Conservation (phyloP, 2,113 vertebrate species). For the Globicephala melas region DNA sequence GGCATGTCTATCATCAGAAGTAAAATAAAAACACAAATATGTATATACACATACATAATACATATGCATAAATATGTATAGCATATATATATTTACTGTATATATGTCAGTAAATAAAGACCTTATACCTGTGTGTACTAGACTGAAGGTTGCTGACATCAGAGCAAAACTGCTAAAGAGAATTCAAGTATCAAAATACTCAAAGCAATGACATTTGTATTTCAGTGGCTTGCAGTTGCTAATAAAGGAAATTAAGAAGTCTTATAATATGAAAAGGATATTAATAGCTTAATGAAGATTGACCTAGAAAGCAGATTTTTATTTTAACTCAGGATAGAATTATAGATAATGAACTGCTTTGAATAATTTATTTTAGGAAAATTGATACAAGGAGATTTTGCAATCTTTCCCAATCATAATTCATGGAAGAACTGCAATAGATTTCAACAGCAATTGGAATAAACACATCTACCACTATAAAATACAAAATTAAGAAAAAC, state of each 20-base stretch:
- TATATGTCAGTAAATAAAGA: neutral
- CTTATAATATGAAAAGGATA: slow-evolving; percentile 64
- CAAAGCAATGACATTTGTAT: slow-evolving; percentile 5
- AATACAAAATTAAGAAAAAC: slow-evolving; percentile 18
- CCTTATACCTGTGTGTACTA: neutral
- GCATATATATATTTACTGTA: too few relatives aligned
- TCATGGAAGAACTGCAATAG: neutral
- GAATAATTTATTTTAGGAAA: slow-evolving; percentile 60
- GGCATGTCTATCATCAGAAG: neutral
- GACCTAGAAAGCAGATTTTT: slow-evolving; percentile 70
- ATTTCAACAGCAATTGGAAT: neutral
- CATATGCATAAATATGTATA: too few relatives aligned
- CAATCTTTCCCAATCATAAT: neutral
- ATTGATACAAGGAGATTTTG: slow-evolving; percentile 14
- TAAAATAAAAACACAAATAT: slow-evolving; percentile 1
- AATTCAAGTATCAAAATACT: slow-evolving; percentile 46
- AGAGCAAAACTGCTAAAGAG: slow-evolving; percentile 1
- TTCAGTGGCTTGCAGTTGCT: slow-evolving; percentile 32
- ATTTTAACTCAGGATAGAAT: slow-evolving; percentile 61
- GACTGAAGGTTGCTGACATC: neutral
- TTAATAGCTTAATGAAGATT: slow-evolving; percentile 75
- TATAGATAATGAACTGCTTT: slow-evolving; percentile 59
- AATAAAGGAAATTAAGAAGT: slow-evolving; percentile 61
- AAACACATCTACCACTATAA: neutral
- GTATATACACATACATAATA: too few relatives aligned